Base-by-base conservation (phyloP, 2,797 vertebrate species). In the Distichodus sexfasciatus region DNA sequence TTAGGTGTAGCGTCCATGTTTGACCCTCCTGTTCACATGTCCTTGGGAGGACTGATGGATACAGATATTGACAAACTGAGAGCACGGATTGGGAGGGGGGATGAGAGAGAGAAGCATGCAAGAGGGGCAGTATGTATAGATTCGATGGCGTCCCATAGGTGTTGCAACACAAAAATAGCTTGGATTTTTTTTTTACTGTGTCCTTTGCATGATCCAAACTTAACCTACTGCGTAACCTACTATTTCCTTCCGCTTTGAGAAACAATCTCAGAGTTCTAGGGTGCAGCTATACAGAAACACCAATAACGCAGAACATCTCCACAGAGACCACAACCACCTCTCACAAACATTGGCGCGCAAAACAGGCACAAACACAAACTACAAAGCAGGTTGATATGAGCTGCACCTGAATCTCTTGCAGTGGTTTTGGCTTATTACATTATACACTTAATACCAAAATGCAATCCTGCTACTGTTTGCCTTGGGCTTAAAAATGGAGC, bases 41-140 rank as follows among this genome's bases (percentile, higher is more conserved):
- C 89, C 88, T 88, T 90, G 88, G 85, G 84, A 85, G 83, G 72
- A 83, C 82, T 88, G 85, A 85, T 80, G 78, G 79, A 78, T 81
- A 82, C 71, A 75, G 78, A 81, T 89, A 87, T 87, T 89, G 89
- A 91, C 84, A 87, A 84, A 86, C 83, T 82, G 77, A 81, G 72
- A 61, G 66, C 75, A 35, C 33, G 41, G 57, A 73, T 76, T 71
- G 31, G 40, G 47, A 51, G 40, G 6, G 35, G 58, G 43, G 46
- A 59, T 66, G 55, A 64, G 36, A 71, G 64, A 17, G 62, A 64
- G 64, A 54, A 66, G 59, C 75, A 65, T 69, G 67, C 14, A 33
- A 48, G 14, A 59, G 46, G 59, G 66, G 72, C 67, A 69, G 47
- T 43, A 44, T 44, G 43, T 69, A 76, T 75, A 43, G 61, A 76